Evolutionary conservation across 2,797 vertebrate species (phyloP).

Genomic region (Heteromormyrus szaboi): DNA sequence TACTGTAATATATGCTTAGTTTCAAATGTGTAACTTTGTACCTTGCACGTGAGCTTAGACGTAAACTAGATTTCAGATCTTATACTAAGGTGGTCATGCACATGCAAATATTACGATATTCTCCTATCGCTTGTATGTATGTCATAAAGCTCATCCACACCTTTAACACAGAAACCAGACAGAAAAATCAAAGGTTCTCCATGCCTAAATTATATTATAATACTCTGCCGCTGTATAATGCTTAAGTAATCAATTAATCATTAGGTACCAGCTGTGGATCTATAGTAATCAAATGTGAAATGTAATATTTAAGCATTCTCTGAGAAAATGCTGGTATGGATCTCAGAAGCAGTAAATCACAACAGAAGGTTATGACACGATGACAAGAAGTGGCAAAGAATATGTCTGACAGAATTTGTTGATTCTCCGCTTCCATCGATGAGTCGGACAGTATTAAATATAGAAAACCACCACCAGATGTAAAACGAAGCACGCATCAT

Average conservation of each 20-base stretch:
- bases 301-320: not conserved
- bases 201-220: not conserved
- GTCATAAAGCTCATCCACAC: not conserved
- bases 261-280: not conserved
- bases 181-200: not conserved
- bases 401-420: not conserved
- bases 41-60: not conserved
- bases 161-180: not conserved
- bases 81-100: not conserved
- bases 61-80: not conserved
- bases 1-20: conserved; percentile 10
- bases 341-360: not conserved
- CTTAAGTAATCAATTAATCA: conserved; percentile 4
- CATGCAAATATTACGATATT: not conserved
- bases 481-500: not conserved
- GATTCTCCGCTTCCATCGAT: not conserved
- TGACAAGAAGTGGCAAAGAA: not conserved
- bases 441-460: conserved; percentile 15
- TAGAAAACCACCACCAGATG: not conserved
- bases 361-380: not conserved
- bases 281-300: not conserved
- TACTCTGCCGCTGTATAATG: not conserved
- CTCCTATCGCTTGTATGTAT: not conserved
- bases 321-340: not conserved
- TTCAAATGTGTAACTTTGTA: conserved; percentile 8